These are phyloP conservation scores for Gyps fulvus DNA, from an alignment of 2,113 vertebrate genomes.

Conservation along the genomic window DNA sequence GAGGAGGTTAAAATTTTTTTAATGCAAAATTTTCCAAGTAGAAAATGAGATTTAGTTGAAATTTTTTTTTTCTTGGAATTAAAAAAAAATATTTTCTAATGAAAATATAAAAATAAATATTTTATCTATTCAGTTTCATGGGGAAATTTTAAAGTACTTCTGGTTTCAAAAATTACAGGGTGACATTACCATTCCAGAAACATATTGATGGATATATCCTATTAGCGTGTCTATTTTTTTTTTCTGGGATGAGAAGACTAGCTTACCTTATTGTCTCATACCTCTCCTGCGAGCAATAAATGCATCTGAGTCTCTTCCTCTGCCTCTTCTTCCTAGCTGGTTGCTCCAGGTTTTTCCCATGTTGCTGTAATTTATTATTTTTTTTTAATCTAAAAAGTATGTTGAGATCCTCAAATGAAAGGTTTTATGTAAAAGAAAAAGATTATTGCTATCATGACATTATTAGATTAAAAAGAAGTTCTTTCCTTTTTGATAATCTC, in stretches of 20 bases:
- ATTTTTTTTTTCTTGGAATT: not conserved
- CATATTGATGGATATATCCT: not conserved
- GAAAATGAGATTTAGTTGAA: not conserved
- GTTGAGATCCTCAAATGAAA: not conserved
- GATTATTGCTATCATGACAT: not conserved
- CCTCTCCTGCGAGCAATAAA: not conserved
- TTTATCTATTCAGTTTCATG: not conserved
- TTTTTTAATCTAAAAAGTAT: not conserved
- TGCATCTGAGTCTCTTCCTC: not conserved
- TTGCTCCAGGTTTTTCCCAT: not conserved
- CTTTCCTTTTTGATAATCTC: not conserved
- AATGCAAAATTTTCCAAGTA: not conserved
- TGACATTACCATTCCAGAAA: not conserved
- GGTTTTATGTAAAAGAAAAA: not conserved
- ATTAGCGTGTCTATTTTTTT: not conserved
- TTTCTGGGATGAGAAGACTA: not conserved
- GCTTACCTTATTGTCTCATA: not conserved
- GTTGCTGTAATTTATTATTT: not conserved
- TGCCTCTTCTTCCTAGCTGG: not conserved
- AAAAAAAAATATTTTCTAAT: not conserved
- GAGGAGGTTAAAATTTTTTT: not conserved
- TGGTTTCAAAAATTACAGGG: not conserved
- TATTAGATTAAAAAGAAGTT: not conserved
- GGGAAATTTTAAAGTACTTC: not conserved
- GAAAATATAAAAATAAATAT: not conserved